Conservation (phyloP, 2,888 invertebrate genomes). For the Drosophila algonquin region DNA sequence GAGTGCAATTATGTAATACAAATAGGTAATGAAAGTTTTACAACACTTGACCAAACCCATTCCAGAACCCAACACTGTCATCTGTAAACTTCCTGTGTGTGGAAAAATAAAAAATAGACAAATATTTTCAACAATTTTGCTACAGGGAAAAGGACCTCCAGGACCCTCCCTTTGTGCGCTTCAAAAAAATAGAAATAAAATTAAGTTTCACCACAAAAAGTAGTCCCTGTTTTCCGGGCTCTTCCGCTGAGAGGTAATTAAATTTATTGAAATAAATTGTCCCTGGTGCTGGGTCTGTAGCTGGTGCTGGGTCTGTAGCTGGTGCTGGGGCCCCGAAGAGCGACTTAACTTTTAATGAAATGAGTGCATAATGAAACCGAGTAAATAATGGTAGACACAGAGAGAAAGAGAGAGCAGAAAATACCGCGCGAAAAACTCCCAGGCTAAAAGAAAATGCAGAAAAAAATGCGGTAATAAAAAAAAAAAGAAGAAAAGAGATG, state of each 20-base stretch:
- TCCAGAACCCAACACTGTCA: not conserved
- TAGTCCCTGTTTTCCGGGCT: conserved; percentile 11
- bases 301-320: too few species aligned
- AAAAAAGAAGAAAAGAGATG: conserved; percentile 1
- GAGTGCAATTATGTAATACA: conserved; percentile 70
- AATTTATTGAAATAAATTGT: conserved; percentile 76
- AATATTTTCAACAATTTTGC: not conserved
- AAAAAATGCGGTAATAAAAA: not conserved
- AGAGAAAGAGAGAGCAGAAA: not conserved
- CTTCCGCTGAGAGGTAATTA: conserved; percentile 57
- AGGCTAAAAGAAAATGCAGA: conserved; percentile 11
- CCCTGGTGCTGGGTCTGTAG: conserved; percentile 39
- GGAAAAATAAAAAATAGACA: conserved; percentile 9
- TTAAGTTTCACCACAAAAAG: conserved; percentile 14
- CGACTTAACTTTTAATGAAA: conserved; percentile 61
- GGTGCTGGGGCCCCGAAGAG: conserved; percentile 29
- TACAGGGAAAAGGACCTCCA: not conserved
- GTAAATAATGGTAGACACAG: conserved; percentile 24
- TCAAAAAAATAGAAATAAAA: conserved; percentile 18
- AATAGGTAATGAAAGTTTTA: conserved; percentile 68
- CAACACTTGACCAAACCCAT: conserved; percentile 12
- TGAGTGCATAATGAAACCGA: conserved; percentile 37
- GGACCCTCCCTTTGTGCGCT: not conserved
- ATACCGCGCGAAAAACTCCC: not conserved
- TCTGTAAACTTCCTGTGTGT: not conserved